A percentile compares a stretch with the other conserved stretches of the same genome.
phyloP scores from a whole-genome alignment of 23 tunicate species.

The Trididemnum clinides region DNA sequence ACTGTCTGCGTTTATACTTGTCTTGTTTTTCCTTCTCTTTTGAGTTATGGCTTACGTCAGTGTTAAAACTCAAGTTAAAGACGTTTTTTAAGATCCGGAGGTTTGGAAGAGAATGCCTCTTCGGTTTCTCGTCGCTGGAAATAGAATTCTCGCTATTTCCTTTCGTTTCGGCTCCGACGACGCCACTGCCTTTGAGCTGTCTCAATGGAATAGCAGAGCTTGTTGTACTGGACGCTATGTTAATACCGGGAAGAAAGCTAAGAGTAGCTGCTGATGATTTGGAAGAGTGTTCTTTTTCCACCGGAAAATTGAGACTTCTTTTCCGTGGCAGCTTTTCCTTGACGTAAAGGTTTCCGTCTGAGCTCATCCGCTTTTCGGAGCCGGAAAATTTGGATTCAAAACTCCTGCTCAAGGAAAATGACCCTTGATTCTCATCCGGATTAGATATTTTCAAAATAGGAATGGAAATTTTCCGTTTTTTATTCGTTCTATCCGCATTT shows the following conservation, averaged over 20 bases:
- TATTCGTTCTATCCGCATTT: too few relatives aligned
- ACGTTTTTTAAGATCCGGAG: constrained; percentile 60
- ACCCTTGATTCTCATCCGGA: too few relatives aligned
- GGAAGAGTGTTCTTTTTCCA: neutral
- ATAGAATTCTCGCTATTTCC: constrained; percentile 50
- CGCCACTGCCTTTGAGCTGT: neutral
- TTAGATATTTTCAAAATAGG: too few relatives aligned
- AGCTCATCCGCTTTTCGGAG: too few relatives aligned
- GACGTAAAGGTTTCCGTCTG: too few relatives aligned
- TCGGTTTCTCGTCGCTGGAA: constrained; percentile 37
- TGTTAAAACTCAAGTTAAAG: constrained; percentile 4
- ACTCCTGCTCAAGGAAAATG: too few relatives aligned
- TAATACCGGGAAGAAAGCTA: neutral
- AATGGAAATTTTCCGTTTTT: too few relatives aligned
- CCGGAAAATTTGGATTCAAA: too few relatives aligned
- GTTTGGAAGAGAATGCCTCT: constrained; percentile 43
- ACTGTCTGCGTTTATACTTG: constrained; percentile 25
- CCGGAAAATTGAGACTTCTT: neutral
- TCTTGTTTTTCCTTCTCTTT: neutral
- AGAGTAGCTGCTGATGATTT: too few relatives aligned
- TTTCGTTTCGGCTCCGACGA: constrained; percentile 27
- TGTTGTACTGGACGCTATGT: neutral
- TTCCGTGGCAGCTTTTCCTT: neutral
- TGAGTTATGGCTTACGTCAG: too few relatives aligned
- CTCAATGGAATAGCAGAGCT: neutral